Evolutionary conservation across 2,113 vertebrate species (phyloP), one percentile per base, ranked within the genome.

Genomic region (Gorsachius goisagi): DNA sequence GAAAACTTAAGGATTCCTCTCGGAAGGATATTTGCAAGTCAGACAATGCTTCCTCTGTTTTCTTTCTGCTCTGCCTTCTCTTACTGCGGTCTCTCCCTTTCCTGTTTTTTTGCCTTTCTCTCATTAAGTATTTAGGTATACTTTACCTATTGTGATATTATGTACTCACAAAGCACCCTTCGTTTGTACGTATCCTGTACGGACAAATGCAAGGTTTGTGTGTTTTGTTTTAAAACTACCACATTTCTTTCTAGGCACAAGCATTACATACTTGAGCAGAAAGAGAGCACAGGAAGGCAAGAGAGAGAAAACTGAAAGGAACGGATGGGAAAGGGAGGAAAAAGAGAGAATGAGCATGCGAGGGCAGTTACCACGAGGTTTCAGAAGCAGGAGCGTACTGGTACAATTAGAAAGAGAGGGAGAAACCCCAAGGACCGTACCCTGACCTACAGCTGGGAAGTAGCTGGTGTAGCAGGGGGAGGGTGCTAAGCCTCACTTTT

Each of bases 291-390:
- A 18, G 53, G 20, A 71, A 85, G 23, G 18, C 0, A 5, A 75
- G 72, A 37, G 66, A 50, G 47, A 73, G 33, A 39, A 44, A 60
- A 76, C 16, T 24, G 49, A 77, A 44, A 20, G 18, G 45, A 35
- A 63, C 1, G 6, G 19, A 24, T 71, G 28, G 74, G 66, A 24
- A 81, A 71, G 35, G 80, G 26, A 44, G 28, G 21, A 32, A 37
- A 49, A 79, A 26, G 33, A 35, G 35, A 69, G 13, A 63, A 49
- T 0, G 6, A 66, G 52, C 0, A 0, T 44, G 35, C 5, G 10
- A 68, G 45, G 50, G 16, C 21, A 24, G 35, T 39, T 84, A 33
- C 32, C 32, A 0, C 16, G 44, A 47, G 1, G 1, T 59, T 80
- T 88, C 45, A 41, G 52, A 91, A 84, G 41, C 26, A 52, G 16